A percentile compares a stretch with the other conserved stretches of the same genome.
Evolutionary conservation across 2,113 vertebrate species (phyloP).

Genomic region (Callocephalon fimbriatum): DNA sequence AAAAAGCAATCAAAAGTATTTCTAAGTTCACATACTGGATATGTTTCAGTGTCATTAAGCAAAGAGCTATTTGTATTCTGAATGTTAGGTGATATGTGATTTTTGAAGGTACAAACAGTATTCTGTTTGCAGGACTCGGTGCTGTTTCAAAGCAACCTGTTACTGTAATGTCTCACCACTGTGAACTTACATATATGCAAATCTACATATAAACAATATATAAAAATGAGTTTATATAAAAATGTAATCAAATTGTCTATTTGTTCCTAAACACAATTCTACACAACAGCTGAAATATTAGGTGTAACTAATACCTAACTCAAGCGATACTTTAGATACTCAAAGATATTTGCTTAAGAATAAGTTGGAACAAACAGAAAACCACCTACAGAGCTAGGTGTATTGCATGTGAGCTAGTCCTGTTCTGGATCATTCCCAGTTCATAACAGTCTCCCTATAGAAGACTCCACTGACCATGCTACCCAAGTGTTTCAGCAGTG

Average conservation of each 20-base stretch:
- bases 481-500: fast-evolving
- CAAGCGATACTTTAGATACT: not conserved
- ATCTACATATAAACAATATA: not conserved
- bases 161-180: not conserved
- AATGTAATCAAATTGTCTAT: fast-evolving
- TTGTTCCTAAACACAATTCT: not conserved
- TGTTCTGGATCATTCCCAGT: not conserved
- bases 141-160: not conserved
- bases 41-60: not conserved
- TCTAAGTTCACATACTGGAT: not conserved
- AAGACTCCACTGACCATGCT: not conserved
- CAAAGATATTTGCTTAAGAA: not conserved
- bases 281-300: not conserved
- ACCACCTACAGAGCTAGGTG: not conserved
- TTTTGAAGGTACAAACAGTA: not conserved
- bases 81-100: not conserved
- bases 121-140: not conserved
- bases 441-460: not conserved
- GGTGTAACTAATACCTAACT: not conserved
- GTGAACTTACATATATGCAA: not conserved
- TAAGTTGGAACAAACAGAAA: not conserved
- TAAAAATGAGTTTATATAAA: not conserved
- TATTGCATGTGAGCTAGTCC: not conserved
- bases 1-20: not conserved
- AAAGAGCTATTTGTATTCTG: not conserved